Conservation (phyloP, 2,797 vertebrate genomes). For the Natrix natrix region DNA sequence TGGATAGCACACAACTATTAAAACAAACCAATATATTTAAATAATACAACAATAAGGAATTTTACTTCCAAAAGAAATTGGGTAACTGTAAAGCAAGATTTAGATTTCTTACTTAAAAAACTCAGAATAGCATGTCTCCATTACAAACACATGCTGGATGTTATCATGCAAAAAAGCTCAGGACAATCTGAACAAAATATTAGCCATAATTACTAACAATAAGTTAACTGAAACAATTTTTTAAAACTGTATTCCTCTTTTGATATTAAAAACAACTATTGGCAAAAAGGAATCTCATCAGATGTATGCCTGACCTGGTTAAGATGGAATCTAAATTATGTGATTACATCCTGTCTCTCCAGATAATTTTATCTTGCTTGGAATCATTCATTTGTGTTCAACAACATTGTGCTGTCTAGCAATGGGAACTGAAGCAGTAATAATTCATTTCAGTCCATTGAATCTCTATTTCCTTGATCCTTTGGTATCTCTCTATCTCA, state of each 20-base stretch:
- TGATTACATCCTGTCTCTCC: neutral
- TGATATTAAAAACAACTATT: neutral
- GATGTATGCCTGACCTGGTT: neutral
- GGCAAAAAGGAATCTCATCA: neutral
- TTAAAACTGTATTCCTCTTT: too few relatives aligned
- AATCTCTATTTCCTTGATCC: constrained; percentile 18
- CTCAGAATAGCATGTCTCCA: neutral
- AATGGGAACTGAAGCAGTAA: constrained; percentile 13
- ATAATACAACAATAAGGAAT: neutral
- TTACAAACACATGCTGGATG: neutral
- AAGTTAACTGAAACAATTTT: neutral
- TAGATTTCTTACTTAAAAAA: neutral
- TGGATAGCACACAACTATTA: neutral
- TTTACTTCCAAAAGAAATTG: neutral
- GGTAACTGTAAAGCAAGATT: neutral
- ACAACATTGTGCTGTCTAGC: neutral
- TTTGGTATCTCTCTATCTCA: constrained; percentile 1
- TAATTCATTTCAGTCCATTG: neutral
- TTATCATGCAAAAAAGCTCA: neutral
- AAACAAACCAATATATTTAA: neutral
- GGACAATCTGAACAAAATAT: neutral
- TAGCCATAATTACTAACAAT: neutral
- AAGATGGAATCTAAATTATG: neutral
- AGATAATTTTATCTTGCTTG: constrained; percentile 4
- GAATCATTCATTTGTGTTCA: constrained; percentile 27